A percentile compares a stretch with the other conserved stretches of the same genome.
phyloP scores from a whole-genome alignment of 2,797 vertebrate species.

The Gouania willdenowi region DNA sequence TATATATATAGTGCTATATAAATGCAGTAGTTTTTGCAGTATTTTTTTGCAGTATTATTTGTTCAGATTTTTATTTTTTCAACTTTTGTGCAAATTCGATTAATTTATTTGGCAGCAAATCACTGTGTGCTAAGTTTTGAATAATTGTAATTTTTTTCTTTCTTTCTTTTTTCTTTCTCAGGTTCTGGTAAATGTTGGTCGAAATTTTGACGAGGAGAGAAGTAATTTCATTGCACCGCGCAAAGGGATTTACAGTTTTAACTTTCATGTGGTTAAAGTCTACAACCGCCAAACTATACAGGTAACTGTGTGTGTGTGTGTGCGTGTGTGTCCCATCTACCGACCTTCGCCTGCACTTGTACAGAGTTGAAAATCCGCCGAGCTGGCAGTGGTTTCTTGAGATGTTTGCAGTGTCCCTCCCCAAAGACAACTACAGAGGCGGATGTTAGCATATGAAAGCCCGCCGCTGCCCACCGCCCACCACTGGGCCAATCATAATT shows the following conservation, averaged over 20 bases:
- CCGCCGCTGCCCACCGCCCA: neutral
- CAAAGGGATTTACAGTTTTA: conserved; percentile 99
- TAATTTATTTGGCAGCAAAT: too few relatives aligned
- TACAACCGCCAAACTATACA: conserved; percentile 99
- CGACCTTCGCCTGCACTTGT: neutral
- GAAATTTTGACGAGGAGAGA: conserved; percentile 91
- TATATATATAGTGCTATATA: too few relatives aligned
- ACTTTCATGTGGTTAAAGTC: conserved; percentile 98
- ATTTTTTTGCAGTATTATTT: too few relatives aligned
- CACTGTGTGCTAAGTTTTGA: too few relatives aligned
- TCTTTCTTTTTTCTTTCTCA: conserved; percentile 42
- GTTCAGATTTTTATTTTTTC: too few relatives aligned
- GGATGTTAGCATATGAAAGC: conserved; percentile 41
- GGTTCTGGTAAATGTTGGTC: conserved; percentile 94
- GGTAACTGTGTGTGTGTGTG: conserved; percentile 67
- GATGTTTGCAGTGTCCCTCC: conserved; percentile 27
- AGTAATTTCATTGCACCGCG: conserved; percentile 95
- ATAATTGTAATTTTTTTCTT: neutral
- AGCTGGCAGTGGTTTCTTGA: conserved; percentile 29
- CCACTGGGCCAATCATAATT: conserved; percentile 44
- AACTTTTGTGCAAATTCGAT: too few relatives aligned
- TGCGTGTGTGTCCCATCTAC: too few relatives aligned
- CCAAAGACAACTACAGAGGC: conserved; percentile 16
- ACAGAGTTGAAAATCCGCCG: conserved; percentile 22
- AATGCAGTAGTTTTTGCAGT: too few relatives aligned